phyloP scores from a whole-genome alignment of 2,888 invertebrate species.

The Pycnomerus fuliginosus region DNA sequence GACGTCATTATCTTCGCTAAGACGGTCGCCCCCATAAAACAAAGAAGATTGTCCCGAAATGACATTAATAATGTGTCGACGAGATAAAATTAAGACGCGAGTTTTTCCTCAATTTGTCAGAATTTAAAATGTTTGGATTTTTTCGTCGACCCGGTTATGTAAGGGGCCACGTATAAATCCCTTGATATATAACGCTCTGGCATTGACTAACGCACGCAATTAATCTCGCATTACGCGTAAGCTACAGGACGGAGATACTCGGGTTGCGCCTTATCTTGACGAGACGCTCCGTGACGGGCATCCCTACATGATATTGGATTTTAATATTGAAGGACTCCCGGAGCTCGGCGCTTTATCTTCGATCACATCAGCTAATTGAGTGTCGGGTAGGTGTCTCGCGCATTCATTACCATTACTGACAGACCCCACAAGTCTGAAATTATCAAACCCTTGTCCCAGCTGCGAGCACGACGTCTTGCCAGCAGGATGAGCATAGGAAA shows the following conservation, averaged over 20 bases:
- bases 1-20: too few species aligned
- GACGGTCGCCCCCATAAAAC: constrained; percentile 16
- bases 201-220: constrained; percentile 48
- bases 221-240: constrained; percentile 48
- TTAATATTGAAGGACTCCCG: constrained; percentile 15
- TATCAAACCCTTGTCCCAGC: too few species aligned
- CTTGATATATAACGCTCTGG: constrained; percentile 46
- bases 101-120: constrained; percentile 31
- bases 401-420: too few species aligned
- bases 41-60: constrained; percentile 15
- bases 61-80: constrained; percentile 21
- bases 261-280: constrained; percentile 19
- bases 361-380: constrained; percentile 20
- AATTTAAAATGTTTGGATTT: constrained; percentile 29
- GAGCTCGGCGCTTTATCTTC: constrained; percentile 10
- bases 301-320: constrained; percentile 12
- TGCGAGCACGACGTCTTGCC: too few species aligned
- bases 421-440: too few species aligned
- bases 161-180: constrained; percentile 35
- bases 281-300: constrained; percentile 1
- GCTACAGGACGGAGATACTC: constrained; percentile 23
- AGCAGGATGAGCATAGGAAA: too few species aligned
- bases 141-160: constrained; percentile 15
- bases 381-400: too few species aligned
- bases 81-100: constrained; percentile 25